Conservation (phyloP, 2,888 invertebrate species). For the Fragum sueziense region DNA sequence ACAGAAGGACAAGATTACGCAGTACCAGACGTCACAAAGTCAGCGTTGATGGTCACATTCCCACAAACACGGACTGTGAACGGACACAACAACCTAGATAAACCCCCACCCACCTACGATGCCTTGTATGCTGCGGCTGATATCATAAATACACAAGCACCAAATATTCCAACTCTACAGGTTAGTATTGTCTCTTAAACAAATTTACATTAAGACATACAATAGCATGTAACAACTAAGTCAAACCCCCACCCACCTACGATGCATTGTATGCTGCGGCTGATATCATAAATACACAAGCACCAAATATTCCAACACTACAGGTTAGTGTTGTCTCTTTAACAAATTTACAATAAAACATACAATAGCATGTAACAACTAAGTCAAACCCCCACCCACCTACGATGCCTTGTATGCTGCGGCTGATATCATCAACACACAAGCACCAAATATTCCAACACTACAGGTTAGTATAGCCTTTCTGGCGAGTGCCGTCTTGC, state of each 20-base stretch:
- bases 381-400: conserved; percentile 74
- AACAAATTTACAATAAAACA: too few species aligned
- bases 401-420: conserved; percentile 78
- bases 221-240: conserved; percentile 69
- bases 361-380: too few species aligned
- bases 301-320: conserved; percentile 75
- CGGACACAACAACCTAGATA: conserved; percentile 66
- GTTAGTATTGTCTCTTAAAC: too few species aligned
- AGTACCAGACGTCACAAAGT: conserved; percentile 80
- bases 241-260: conserved; percentile 75
- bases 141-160: conserved; percentile 74
- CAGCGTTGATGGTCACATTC: conserved; percentile 75
- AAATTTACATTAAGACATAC: too few species aligned
- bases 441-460: conserved; percentile 75
- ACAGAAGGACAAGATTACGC: conserved; percentile 80
- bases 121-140: conserved; percentile 77
- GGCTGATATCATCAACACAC: conserved; percentile 75
- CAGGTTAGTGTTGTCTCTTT: too few species aligned
- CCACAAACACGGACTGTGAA: conserved; percentile 63
- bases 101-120: conserved; percentile 75
- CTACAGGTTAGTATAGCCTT: too few species aligned
- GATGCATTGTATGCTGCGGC: conserved; percentile 77
- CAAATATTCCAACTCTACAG: conserved; percentile 77
- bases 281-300: conserved; percentile 75
- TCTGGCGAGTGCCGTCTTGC: too few species aligned